A percentile compares a stretch with the other conserved stretches of the same genome.
Evolutionary conservation across 2,113 vertebrate genomes (phyloP).

Genomic region (Blennius ocellaris): DNA sequence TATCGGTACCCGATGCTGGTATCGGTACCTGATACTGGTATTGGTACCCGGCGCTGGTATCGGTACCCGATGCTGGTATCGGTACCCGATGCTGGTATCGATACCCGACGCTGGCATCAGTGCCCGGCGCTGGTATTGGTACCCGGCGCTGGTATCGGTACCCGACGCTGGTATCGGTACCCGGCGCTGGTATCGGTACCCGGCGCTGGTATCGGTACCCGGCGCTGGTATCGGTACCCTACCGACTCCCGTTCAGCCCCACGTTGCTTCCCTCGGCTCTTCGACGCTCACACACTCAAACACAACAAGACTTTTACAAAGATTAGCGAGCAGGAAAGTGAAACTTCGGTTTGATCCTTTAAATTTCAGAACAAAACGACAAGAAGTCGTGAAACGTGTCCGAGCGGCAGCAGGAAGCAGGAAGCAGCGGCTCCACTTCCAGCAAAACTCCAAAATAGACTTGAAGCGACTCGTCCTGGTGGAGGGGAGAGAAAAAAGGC

Average conservation of each 20-base stretch:
- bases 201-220: background rate
- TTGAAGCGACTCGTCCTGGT: no score
- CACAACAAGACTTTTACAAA: no score
- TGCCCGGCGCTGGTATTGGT: no score
- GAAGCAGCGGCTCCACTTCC: no score
- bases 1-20: background rate
- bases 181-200: background rate
- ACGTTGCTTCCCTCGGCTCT: slow-evolving; percentile 4
- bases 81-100: background rate
- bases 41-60: slow-evolving; percentile 3
- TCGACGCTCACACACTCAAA: no score
- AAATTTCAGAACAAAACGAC: no score
- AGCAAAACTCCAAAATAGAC: slow-evolving; percentile 21
- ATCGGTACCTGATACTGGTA: background rate
- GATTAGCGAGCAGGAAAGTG: no score
- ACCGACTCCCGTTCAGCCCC: slow-evolving; percentile 19
- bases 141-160: no score
- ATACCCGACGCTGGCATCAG: background rate
- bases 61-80: background rate
- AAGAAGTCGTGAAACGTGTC: no score
- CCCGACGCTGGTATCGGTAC: background rate
- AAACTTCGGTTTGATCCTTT: no score
- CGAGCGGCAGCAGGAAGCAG: no score
- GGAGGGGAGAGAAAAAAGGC: background rate
- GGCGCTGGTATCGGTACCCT: no score